Base-by-base conservation (phyloP, 1,140 invertebrate species). In the Drosophila micromelanica region DNA sequence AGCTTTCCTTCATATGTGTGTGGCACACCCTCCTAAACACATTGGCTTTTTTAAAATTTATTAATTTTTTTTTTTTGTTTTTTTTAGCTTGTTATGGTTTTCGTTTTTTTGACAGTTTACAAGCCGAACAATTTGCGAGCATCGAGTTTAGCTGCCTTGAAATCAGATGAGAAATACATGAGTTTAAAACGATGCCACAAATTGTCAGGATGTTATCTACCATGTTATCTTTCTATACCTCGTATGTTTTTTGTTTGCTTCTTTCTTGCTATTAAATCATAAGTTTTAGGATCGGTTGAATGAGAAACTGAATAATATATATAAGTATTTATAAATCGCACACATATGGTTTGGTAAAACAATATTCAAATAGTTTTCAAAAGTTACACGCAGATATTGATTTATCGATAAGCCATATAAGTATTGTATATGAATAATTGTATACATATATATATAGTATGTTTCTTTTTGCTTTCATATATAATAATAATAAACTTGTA, bases 341-440 rank as follows among this genome's bases (percentile, higher is more conserved):
- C 64, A 76, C 80, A 87, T 87, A 86, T 86, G 81, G 81, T 81
- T 76, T 86, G 81, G 81, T 87, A 86, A 86, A 86, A 87, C 48
- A 78, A 78, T 73, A 82, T 67, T 68, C 56, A 76, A 67, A 56
- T 45, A 59, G 23, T 62, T 60, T 62, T 76, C 51, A 45, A 45
- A 65, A 62, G 32, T 48, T 60, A 72, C 63, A 77, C 76, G 63
- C 60, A 75, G 61, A 70, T 68, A 68, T 54, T 45, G 68, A 60
- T 60, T 67, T 61, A 76, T 43, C 40, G 40, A 30, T 56, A 42
- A 52, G 32, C 57, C 30, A 35, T 56, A 60, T 85, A 87, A 27
- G 27, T 72, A 71, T 80, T 86, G 82, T 86, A 87, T 87, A 86
- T 74, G 69, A 81, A 85, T 85, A 85, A 71, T 20, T 70, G 51